Percentiles rank a stretch among this genome's conserved stretches.
Evolutionary conservation across 2,113 vertebrate genomes (phyloP).

Genomic region (Edolisoma coerulescens): DNA sequence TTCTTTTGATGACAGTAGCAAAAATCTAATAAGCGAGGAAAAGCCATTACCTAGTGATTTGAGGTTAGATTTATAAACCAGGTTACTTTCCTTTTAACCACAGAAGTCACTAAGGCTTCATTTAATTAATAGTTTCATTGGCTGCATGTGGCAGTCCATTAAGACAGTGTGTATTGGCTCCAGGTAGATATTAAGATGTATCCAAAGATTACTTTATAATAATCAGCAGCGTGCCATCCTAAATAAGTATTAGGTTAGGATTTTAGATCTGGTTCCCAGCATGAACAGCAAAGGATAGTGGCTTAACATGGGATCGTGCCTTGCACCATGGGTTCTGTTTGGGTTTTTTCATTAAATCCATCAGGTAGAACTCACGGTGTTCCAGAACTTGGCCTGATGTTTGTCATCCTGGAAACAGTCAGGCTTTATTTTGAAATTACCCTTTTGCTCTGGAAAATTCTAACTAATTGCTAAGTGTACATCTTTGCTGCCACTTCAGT

Average conservation of each 20-base stretch:
- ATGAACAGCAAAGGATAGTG: not conserved
- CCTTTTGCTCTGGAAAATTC: not conserved
- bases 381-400: not conserved
- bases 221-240: not conserved
- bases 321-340: not conserved
- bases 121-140: slow-evolving; percentile 42
- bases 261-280: not conserved
- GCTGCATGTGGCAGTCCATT: slow-evolving; percentile 8
- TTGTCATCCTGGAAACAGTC: not conserved
- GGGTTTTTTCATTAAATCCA: not conserved
- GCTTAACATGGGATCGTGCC: not conserved
- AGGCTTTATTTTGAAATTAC: not conserved
- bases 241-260: not conserved
- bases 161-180: not conserved
- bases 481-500: not conserved
- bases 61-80: slow-evolving; percentile 2
- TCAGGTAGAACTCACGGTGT: not conserved
- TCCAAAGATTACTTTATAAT: slow-evolving; percentile 13
- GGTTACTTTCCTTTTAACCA: not conserved
- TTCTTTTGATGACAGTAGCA: not conserved
- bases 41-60: not conserved
- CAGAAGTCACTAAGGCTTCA: not conserved
- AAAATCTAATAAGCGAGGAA: not conserved
- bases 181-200: slow-evolving; percentile 16
- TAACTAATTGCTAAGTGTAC: not conserved